phyloP scores from a whole-genome alignment of 2,888 invertebrate genomes.

The Digitonthophagus gazella region DNA sequence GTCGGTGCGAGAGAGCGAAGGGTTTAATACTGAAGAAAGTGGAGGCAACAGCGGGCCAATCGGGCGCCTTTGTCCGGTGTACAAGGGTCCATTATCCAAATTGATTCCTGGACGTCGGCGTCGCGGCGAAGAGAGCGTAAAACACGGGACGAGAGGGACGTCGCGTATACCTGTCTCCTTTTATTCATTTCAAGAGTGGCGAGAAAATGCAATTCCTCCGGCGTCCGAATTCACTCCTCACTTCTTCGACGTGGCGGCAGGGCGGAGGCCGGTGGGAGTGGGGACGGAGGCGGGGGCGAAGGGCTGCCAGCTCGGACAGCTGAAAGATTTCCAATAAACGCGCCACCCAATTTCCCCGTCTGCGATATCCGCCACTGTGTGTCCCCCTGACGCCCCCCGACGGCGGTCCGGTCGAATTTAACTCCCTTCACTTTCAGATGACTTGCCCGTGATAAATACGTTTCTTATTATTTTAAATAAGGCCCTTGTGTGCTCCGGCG shows the following conservation, averaged over 20 bases:
- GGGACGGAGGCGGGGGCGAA: slow-evolving; percentile 1
- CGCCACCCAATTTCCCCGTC: slow-evolving; percentile 50
- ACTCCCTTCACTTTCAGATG: slow-evolving; percentile 47
- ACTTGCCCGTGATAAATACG: slow-evolving; percentile 46
- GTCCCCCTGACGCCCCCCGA: slow-evolving; percentile 39
- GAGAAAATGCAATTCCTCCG: slow-evolving; percentile 46
- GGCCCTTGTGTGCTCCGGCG: slow-evolving; percentile 30
- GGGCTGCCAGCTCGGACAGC: slow-evolving; percentile 46
- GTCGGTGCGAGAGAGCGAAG: background rate
- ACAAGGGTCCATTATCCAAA: slow-evolving; percentile 14
- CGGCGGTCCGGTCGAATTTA: slow-evolving; percentile 44
- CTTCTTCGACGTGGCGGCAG: slow-evolving; percentile 27
- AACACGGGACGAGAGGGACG: slow-evolving; percentile 1
- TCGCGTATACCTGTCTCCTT: slow-evolving; percentile 31
- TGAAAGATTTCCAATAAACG: slow-evolving; percentile 54
- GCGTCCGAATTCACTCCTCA: slow-evolving; percentile 38
- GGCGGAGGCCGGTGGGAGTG: background rate
- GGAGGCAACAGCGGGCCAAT: slow-evolving; percentile 3
- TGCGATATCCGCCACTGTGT: slow-evolving; percentile 38
- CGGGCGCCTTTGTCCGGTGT: slow-evolving; percentile 11
- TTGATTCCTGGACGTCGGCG: slow-evolving; percentile 15
- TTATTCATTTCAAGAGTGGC: slow-evolving; percentile 37
- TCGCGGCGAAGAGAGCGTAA: slow-evolving; percentile 1
- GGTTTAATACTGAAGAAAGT: background rate
- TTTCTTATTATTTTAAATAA: slow-evolving; percentile 38